A percentile compares a stretch with the other conserved stretches of the same genome.
phyloP scores from a whole-genome alignment of 2,113 vertebrate genomes.

The Oncorhynchus kisutch region DNA sequence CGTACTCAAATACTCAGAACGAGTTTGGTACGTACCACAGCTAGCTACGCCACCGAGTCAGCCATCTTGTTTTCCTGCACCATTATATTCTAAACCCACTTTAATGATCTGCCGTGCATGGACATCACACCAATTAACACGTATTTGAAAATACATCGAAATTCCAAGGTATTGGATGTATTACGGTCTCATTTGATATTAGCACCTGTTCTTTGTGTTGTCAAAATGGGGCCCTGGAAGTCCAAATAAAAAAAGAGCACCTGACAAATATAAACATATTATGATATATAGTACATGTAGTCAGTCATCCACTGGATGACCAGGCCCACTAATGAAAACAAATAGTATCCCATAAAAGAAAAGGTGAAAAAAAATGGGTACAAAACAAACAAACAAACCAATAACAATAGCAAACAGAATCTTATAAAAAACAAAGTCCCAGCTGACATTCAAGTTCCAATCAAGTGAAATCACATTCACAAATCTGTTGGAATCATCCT shows the following conservation, averaged over 20 bases:
- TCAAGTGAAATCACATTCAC: conserved; percentile 64
- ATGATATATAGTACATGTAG: conserved; percentile 19
- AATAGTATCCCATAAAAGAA: conserved; percentile 26
- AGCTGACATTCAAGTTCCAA: conserved; percentile 73
- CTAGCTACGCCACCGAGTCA: conserved; percentile 32
- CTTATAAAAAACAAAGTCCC: conserved; percentile 27
- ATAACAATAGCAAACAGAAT: conserved; percentile 43
- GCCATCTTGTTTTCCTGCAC: conserved; percentile 43
- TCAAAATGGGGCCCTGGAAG: conserved; percentile 9
- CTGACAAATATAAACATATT: conserved; percentile 14
- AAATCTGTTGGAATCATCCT: conserved; percentile 66
- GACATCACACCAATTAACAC: conserved; percentile 31
- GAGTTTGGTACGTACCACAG: conserved; percentile 53
- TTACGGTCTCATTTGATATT: conserved; percentile 13
- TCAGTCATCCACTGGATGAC: conserved; percentile 21
- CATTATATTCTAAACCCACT: conserved; percentile 38
- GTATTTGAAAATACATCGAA: conserved; percentile 21
- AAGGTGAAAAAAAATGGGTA: conserved; percentile 33
- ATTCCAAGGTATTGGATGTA: conserved; percentile 25
- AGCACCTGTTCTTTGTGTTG: conserved; percentile 32
- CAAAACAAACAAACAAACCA: conserved; percentile 54
- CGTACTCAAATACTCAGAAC: conserved; percentile 41
- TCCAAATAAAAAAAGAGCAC: conserved; percentile 57
- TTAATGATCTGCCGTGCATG: conserved; percentile 42
- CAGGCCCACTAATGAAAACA: neutral